Evolutionary conservation across 1,140 invertebrate species (phyloP).

Genomic region (Samia ricini): DNA sequence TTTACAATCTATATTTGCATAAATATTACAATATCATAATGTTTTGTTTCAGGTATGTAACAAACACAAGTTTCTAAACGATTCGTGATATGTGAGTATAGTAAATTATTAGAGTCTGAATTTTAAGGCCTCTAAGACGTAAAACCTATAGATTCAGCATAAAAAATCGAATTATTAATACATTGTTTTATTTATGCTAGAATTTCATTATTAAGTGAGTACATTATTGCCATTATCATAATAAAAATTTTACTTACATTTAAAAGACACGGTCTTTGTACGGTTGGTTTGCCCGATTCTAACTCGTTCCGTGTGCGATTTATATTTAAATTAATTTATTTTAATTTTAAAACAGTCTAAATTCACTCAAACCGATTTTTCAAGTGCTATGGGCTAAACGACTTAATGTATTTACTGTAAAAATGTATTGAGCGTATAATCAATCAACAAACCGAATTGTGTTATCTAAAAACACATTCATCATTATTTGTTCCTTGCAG

Average conservation of each 20-base stretch:
- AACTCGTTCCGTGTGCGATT: no score
- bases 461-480: conserved; percentile 1
- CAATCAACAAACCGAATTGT: not conserved
- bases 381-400: not conserved
- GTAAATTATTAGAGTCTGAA: no score
- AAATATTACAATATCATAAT: not conserved
- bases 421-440: not conserved
- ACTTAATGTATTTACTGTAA: not conserved
- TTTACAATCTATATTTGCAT: not conserved
- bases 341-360: no score
- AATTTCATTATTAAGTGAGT: not conserved
- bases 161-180: not conserved
- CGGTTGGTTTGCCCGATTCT: no score
- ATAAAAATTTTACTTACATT: no score
- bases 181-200: not conserved
- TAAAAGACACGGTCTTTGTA: no score
- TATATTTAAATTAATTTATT: no score
- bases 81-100: not conserved
- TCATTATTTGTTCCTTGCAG: conserved; percentile 2
- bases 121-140: no score
- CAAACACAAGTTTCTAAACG: not conserved
- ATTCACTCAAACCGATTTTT: not conserved
- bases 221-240: not conserved
- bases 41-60: not conserved
- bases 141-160: no score